Evolutionary conservation across 2,888 invertebrate genomes (phyloP), one percentile per base, ranked within the genome.

Genomic region (Athetis lepigone): DNA sequence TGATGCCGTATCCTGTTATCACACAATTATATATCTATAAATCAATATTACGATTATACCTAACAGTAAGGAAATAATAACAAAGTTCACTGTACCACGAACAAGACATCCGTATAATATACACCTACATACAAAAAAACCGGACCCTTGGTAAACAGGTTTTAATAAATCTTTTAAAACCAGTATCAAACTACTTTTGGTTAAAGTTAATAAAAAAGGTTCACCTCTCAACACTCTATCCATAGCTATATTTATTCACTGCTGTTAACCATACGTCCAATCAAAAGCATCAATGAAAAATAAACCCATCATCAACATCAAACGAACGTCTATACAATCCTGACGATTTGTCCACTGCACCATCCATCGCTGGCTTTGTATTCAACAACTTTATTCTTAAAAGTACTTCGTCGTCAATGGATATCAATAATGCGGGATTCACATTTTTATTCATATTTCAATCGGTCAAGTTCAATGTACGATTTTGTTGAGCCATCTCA

Each of bases 401-500:
- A 9, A 1, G 9, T 0, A 39, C 27, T 13, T 13, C 40, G 0
- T 13, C 21, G 4, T 9, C 25, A 33, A 21, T 62, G 9, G 19
- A 27, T 25, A n/a, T n/a, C 11, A 18, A 42, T 21, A 2, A 5
- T 3, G 9, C 6, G 11, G 18, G 13, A n/a, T 23, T 8, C 2
- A 16, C 0, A 11, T 11, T 11, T 1, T 2, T 19, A 33, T 18
- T 13, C 4, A 5, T 13, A 29, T 5, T 18, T n/a, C n/a, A 25
- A 3, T 3, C 33, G 46, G 67, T 40, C 64, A 64, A 64, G 64
- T 64, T 64, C 67, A 64, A 40, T 56, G 46, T 27, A 23, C 0
- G 1, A 37, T 33, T 55, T 66, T n/a, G 45, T 40, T 21, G 56
- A 21, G 37, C n/a, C n/a, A 8, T 13, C 6, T 6, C 9, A 25